These are phyloP conservation scores for Pogonomyrmex barbatus DNA, from an alignment of 1,140 invertebrate species.

Conservation along the genomic window DNA sequence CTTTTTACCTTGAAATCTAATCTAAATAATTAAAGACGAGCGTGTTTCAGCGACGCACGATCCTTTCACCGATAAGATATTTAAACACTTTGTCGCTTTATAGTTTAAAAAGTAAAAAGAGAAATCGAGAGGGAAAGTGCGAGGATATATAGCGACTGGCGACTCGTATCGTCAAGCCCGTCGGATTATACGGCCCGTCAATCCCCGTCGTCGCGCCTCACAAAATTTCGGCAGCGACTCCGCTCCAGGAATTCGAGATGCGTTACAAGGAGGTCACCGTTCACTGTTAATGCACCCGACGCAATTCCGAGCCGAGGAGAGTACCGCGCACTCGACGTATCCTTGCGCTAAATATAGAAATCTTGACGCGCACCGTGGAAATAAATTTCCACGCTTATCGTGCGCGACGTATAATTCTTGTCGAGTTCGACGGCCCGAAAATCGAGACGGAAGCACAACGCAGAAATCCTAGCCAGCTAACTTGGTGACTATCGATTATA, in stretches of 20 bases:
- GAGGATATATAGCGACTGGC: conserved; percentile 35
- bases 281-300: conserved; percentile 41
- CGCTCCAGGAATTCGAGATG: conserved; percentile 40
- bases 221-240: conserved; percentile 44
- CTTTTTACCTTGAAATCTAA: background rate
- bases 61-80: conserved; percentile 74
- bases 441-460: background rate
- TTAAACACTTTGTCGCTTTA: conserved; percentile 70
- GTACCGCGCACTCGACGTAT: conserved; percentile 45
- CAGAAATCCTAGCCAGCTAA: background rate
- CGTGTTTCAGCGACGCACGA: conserved; percentile 32
- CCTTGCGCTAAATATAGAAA: conserved; percentile 63
- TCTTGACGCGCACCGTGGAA: conserved; percentile 27
- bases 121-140: conserved; percentile 75
- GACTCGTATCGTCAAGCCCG: conserved; percentile 59
- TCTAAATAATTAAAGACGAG: conserved; percentile 40
- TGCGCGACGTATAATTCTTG: background rate
- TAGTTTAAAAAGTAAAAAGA: conserved; percentile 68
- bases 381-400: conserved; percentile 35
- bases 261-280: conserved; percentile 59
- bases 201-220: background rate
- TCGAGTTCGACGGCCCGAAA: background rate
- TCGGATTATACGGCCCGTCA: conserved; percentile 45
- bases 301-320: conserved; percentile 18
- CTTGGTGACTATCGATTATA: background rate